Conservation (phyloP, 2,113 vertebrate genomes). For the Anolis carolinensis region DNA sequence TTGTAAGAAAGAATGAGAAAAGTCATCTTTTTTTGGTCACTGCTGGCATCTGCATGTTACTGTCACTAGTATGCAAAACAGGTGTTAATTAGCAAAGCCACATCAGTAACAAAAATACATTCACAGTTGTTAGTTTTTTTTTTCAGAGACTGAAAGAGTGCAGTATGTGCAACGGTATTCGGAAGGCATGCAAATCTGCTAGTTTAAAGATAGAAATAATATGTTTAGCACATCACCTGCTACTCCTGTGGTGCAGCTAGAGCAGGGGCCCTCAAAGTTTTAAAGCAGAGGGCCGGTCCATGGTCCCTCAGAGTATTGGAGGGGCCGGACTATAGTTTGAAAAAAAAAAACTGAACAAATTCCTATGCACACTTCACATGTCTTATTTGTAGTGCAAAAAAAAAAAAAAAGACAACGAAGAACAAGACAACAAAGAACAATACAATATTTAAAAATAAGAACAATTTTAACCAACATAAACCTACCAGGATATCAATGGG, state of each 20-base stretch:
- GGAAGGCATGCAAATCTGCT: slow-evolving; percentile 1
- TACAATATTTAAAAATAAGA: no score
- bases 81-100: background rate
- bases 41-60: background rate
- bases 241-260: background rate
- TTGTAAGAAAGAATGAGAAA: background rate
- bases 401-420: no score
- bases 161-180: background rate
- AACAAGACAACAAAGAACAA: no score
- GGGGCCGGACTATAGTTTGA: no score
- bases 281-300: no score
- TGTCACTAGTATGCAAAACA: background rate
- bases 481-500: no score
- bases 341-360: no score
- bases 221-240: background rate
- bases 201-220: background rate
- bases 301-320: no score
- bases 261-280: no score
- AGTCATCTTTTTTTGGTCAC: background rate
- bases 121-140: background rate
- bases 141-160: background rate
- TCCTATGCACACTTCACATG: no score
- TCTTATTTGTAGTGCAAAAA: no score
- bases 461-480: no score
- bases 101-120: background rate